Base-by-base conservation (phyloP, 1,140 invertebrate genomes). In the Agrypnia vestita region DNA sequence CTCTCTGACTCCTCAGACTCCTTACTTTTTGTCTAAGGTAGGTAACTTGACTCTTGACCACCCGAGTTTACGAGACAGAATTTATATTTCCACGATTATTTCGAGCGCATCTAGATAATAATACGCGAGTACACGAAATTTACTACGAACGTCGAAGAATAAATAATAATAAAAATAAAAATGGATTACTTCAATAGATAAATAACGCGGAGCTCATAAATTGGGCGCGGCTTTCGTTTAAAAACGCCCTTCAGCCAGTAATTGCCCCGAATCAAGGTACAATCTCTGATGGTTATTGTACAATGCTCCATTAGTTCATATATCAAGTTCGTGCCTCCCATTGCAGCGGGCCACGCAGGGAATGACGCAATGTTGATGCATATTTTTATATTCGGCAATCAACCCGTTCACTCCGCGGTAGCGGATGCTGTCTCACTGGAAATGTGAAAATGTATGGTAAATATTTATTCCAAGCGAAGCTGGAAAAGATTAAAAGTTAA, bases 141-240 rank as follows among this genome's bases (percentile, higher is more conserved):
- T 15, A 51, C 49, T 51, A 13, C 1, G 11, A 15, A 12, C 21
- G 35, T 10, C 61, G 55, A 13, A 9, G 21, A 59, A 59, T 61
- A 61, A 61, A 25, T 0, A 9, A 64, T 35, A 43, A 25, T 43
- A 64, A 64, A 11, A 15, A 59, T 59, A 43, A 64, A 64, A 64
- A 64, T 0, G 19, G 55, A 59, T n/a, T 13, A 3, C 25, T 12
- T 0, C 3, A 12, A 51, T 3, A 43, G 61, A 64, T 64, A 64
- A 64, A 64, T 64, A 44, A 64, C 61, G 21, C 35, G 21, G 10
- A 13, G 35, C 7, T n/a, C 61, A 4, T 64, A 64, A 64, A 64
- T 64, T 13, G 61, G 35, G 61, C 35, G 61, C 61, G 10, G 61
- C 61, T 64, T 64, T 43, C 61, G 35, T 64, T 64, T 6, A 13